These are phyloP conservation scores for Mimas tiliae DNA, from an alignment of 2,888 invertebrate genomes.

Conservation along the genomic window DNA sequence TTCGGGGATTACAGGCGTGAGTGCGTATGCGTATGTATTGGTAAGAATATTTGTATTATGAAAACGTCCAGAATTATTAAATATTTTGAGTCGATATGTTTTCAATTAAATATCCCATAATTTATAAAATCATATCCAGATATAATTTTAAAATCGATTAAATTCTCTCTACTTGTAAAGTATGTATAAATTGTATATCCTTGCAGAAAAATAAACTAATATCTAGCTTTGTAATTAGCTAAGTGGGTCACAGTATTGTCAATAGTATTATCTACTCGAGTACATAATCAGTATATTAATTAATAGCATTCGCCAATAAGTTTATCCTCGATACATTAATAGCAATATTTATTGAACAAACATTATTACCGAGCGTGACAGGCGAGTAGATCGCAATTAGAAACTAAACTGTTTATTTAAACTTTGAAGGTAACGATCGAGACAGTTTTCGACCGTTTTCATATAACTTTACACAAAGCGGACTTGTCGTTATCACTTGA, in stretches of 20 bases:
- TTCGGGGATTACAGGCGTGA: too few relatives aligned
- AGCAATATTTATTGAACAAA: conserved; percentile 5
- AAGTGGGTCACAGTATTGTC: conserved; percentile 14
- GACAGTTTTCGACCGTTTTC: too few relatives aligned
- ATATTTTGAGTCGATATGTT: too few relatives aligned
- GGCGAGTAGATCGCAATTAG: background rate
- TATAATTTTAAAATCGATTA: background rate
- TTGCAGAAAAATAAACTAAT: background rate
- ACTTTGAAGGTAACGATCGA: background rate
- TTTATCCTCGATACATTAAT: conserved; percentile 10
- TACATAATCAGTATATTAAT: conserved; percentile 5
- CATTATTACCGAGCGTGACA: conserved; percentile 1
- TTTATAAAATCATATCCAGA: background rate
- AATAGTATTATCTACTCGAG: conserved; percentile 13
- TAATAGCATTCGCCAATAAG: conserved; percentile 14
- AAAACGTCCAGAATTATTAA: too few relatives aligned
- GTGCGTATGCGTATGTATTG: too few relatives aligned
- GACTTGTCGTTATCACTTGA: too few relatives aligned
- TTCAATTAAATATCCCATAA: too few relatives aligned
- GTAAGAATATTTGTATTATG: too few relatives aligned
- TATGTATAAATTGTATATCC: background rate
- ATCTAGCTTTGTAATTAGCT: conserved; percentile 7
- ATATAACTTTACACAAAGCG: too few relatives aligned
- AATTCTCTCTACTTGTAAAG: too few relatives aligned
- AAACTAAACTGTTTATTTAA: background rate